Evolutionary conservation across 2,113 vertebrate genomes (phyloP), one percentile per base, ranked within the genome.

Genomic region (Aythya baeri): DNA sequence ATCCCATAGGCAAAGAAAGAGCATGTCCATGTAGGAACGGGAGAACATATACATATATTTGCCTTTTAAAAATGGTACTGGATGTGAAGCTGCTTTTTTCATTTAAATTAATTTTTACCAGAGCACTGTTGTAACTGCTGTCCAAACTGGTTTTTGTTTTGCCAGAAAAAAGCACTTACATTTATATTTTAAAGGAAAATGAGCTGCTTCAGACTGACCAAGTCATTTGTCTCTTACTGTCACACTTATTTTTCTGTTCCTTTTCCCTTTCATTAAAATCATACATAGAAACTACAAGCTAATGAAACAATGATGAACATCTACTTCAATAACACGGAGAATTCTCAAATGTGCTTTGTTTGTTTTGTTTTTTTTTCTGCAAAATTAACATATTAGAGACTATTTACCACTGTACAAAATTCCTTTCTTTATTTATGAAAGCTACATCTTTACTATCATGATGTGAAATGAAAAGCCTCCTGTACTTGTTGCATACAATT

Each of bases 401-500:
- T 98, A 98, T 98, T 99, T 99, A 98, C 98, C 93, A 98, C 97
- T 98, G 96, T 96, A 98, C 98, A 98, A 99, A 99, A 99, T 98
- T 98, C 95, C 96, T 97, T 97, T 97, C 97, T 98, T 98, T 98
- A 98, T 98, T 98, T 97, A 97, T 98, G 97, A 98, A 98, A 99
- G 98, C 98, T 98, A 98, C 97, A 98, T 98, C 98, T 97, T 98
- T 97, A 97, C 98, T 98, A 98, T 98, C 98, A 97, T 98, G 97
- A 98, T 98, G 97, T 97, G 98, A 98, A 98, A 98, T 97, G 97
- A 99, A 99, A 98, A 97, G 96, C 97, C 98, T 99, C 98, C 97
- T 98, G 98, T 98, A 99, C 99, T 99, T 99, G 99, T 99, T 99
- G 99, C 98, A 96, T 97, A 98, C 99, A 99, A 99, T 99, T 99